Percentiles rank a stretch among this genome's conserved stretches.
These are phyloP conservation scores for Epizoanthus scotinus DNA, from an alignment of 92 coral and sea anemone genomes.

Conservation along the genomic window DNA sequence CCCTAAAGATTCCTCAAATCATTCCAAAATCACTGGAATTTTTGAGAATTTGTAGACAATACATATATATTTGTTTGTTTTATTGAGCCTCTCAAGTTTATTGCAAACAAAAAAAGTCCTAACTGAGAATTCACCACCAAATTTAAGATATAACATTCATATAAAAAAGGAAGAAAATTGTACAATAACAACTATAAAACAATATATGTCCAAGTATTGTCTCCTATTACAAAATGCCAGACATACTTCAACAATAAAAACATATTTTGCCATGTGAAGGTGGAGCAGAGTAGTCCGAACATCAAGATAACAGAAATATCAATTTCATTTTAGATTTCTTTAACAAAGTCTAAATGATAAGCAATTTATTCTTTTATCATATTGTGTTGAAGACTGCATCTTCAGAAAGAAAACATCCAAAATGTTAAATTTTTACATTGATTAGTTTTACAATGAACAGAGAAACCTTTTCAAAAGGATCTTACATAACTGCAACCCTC, in stretches of 20 bases:
- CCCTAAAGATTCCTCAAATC: too few relatives aligned
- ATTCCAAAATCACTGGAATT: too few relatives aligned
- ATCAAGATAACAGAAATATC: not conserved
- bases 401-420: too few relatives aligned
- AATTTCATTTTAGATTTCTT: not conserved
- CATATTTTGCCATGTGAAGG: not conserved
- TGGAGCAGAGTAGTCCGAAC: not conserved
- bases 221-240: not conserved
- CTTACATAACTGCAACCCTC: not conserved
- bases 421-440: too few relatives aligned
- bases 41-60: too few relatives aligned
- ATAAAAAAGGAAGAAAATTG: too few relatives aligned
- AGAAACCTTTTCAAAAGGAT: not conserved
- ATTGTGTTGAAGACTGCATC: not conserved
- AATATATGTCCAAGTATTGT: not conserved
- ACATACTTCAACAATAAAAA: not conserved
- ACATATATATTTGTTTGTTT: too few relatives aligned
- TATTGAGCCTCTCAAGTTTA: too few relatives aligned
- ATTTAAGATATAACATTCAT: too few relatives aligned
- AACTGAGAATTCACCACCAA: too few relatives aligned
- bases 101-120: too few relatives aligned
- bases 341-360: not conserved
- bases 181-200: not conserved
- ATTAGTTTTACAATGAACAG: too few relatives aligned
- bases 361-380: not conserved